Evolutionary conservation across 2,888 invertebrate species (phyloP).

Genomic region (Drosophila parthenogenetica): DNA sequence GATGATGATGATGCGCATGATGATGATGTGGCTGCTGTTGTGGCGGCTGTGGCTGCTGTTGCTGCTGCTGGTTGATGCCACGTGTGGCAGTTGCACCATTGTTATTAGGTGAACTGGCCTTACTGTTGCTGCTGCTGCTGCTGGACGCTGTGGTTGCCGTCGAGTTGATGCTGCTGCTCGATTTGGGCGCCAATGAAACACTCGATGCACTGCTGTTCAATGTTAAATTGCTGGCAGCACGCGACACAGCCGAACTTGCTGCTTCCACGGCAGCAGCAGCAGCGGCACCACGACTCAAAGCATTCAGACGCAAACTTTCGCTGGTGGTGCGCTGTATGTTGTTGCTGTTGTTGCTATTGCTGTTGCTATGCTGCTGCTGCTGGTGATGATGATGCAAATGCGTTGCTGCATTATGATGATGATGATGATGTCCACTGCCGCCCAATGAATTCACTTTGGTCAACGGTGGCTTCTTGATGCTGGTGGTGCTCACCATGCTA

Average conservation of each 20-base stretch:
- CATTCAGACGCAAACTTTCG: slow-evolving; percentile 88
- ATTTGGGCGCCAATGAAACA: slow-evolving; percentile 65
- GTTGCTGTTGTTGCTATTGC: slow-evolving; percentile 40
- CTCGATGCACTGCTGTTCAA: slow-evolving; percentile 59
- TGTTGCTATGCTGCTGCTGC: slow-evolving; percentile 52
- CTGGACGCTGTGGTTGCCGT: slow-evolving; percentile 19
- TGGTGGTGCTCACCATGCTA: slow-evolving; percentile 63
- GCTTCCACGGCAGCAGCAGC: slow-evolving; percentile 25
- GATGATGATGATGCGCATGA: slow-evolving; percentile 58
- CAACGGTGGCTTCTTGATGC: slow-evolving; percentile 76
- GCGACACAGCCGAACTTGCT: slow-evolving; percentile 42
- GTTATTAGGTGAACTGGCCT: slow-evolving; percentile 82
- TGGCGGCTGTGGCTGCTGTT: slow-evolving; percentile 40
- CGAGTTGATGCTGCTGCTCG: slow-evolving; percentile 59
- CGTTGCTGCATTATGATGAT: slow-evolving; percentile 51
- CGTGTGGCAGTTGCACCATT: slow-evolving; percentile 60
- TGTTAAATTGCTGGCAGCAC: slow-evolving; percentile 36
- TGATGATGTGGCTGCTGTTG: slow-evolving; percentile 58
- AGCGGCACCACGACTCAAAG: slow-evolving; percentile 54
- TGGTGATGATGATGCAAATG: slow-evolving; percentile 57
- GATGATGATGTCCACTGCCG: slow-evolving; percentile 63
- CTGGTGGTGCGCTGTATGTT: slow-evolving; percentile 90
- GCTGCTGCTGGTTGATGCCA: slow-evolving; percentile 23
- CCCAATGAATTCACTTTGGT: slow-evolving; percentile 78
- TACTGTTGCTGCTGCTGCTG: slow-evolving; percentile 47